phyloP scores from a whole-genome alignment of 1,140 invertebrate species.

The Calliphora vicina region DNA sequence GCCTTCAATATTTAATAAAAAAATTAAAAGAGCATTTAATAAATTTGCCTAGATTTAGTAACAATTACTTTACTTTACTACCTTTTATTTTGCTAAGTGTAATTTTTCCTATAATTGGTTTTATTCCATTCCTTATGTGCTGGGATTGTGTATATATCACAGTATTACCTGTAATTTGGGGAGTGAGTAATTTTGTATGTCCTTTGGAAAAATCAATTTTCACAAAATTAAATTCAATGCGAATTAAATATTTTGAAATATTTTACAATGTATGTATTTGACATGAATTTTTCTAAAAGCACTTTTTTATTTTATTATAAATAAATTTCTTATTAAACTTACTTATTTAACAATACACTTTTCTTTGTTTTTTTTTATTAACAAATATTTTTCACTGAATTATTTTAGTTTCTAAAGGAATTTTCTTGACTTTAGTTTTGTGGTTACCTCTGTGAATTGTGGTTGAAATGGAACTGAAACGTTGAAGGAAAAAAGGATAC shows the following conservation, averaged over 20 bases:
- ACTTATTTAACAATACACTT: not conserved
- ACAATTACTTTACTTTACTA: no score
- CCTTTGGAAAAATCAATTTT: conserved; percentile 9
- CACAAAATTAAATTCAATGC: not conserved
- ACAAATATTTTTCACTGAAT: not conserved
- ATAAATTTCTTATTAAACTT: not conserved
- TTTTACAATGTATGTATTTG: not conserved
- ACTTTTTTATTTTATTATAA: not conserved
- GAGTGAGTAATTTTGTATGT: not conserved
- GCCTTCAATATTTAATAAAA: no score
- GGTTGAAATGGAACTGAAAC: conserved; percentile 32
- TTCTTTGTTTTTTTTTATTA: not conserved
- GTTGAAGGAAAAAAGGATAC: not conserved
- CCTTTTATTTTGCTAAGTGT: not conserved
- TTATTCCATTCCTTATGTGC: not conserved
- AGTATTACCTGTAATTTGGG: not conserved
- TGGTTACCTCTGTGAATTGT: conserved; percentile 29
- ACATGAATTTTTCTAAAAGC: not conserved
- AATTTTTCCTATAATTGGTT: not conserved
- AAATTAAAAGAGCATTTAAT: no score
- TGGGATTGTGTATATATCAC: not conserved
- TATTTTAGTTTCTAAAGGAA: conserved; percentile 40
- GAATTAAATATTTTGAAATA: not conserved
- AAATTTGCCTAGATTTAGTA: no score
- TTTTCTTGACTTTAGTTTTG: conserved; percentile 6